A percentile compares a stretch with the other conserved stretches of the same genome.
phyloP scores from a whole-genome alignment of 2,113 vertebrate genomes.

The Origma solitaria region DNA sequence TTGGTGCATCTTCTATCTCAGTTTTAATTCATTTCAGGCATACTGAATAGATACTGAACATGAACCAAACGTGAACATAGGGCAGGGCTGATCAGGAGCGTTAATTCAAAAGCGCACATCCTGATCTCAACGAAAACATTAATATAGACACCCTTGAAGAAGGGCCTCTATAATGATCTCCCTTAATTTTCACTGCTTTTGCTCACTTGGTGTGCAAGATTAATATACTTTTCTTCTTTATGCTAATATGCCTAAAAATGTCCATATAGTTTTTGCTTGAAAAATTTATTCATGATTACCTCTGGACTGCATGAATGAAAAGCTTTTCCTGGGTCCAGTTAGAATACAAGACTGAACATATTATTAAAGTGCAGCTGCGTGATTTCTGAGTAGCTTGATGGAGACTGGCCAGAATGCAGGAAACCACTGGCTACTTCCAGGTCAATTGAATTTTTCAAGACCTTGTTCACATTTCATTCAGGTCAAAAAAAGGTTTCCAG shows the following conservation, averaged over 20 bases:
- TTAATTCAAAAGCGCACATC: neutral
- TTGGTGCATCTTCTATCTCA: neutral
- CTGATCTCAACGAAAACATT: neutral
- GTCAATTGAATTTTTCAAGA: neutral
- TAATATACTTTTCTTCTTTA: neutral
- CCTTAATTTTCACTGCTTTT: neutral
- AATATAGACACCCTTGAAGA: neutral
- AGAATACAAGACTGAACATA: neutral
- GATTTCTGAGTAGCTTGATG: neutral
- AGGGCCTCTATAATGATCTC: neutral
- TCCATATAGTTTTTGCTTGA: neutral
- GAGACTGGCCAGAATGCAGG: neutral
- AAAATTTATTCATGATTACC: neutral
- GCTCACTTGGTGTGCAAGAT: neutral
- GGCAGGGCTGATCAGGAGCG: accelerated
- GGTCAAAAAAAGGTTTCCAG: neutral
- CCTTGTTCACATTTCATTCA: neutral
- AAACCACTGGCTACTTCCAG: neutral
- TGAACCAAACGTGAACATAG: neutral
- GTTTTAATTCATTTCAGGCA: neutral
- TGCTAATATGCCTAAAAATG: neutral
- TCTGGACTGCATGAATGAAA: neutral
- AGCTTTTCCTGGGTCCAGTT: neutral
- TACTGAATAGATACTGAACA: neutral
- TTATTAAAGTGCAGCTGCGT: neutral